These are phyloP conservation scores for Poeciliopsis infans DNA, from an alignment of 2,797 vertebrate genomes.

Conservation along the genomic window DNA sequence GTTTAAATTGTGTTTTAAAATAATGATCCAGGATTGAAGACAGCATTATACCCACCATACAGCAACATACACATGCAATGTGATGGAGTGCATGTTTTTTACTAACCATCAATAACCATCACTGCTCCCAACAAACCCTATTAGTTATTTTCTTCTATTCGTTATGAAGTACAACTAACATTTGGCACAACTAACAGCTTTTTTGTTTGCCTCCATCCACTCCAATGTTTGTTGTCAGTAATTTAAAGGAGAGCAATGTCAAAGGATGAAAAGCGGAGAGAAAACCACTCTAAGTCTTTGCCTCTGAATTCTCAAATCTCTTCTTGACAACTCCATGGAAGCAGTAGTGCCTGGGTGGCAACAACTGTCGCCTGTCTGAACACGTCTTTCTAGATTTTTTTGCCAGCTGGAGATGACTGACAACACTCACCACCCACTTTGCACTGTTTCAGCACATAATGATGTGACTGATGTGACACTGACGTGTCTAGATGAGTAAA, in stretches of 20 bases:
- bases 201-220: constrained; percentile 29
- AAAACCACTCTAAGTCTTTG: constrained; percentile 43
- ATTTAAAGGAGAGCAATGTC: constrained; percentile 47
- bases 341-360: constrained; percentile 43
- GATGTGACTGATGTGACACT: constrained; percentile 68
- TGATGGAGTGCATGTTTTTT: not conserved
- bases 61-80: not conserved
- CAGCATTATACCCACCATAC: not conserved
- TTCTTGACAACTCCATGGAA: constrained; percentile 48
- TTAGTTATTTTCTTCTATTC: constrained; percentile 2
- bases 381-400: constrained; percentile 45
- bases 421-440: constrained; percentile 67
- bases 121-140: not conserved
- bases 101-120: not conserved
- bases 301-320: constrained; percentile 54
- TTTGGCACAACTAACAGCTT: constrained; percentile 51
- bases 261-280: constrained; percentile 47
- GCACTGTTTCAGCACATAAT: constrained; percentile 64
- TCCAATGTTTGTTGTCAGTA: constrained; percentile 43
- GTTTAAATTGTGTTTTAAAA: not conserved
- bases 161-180: constrained; percentile 16
- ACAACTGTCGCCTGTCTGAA: constrained; percentile 61
- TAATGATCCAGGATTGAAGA: not conserved
- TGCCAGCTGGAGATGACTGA: constrained; percentile 60
- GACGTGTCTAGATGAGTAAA: constrained; percentile 64